Base-by-base conservation (phyloP, 2,888 invertebrate species). In the Elgonia sp. region DNA sequence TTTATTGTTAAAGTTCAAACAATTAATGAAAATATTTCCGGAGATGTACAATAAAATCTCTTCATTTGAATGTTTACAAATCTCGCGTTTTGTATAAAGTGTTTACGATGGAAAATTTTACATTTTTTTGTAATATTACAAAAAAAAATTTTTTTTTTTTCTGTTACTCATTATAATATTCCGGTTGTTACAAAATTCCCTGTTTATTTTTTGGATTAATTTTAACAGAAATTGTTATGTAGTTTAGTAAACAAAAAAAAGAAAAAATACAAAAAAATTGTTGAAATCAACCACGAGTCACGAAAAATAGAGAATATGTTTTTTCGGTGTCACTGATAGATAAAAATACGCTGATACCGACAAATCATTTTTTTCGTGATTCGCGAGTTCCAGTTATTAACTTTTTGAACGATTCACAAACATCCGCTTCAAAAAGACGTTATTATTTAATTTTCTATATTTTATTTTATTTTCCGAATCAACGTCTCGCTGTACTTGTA, bases 171-270 rank as follows among this genome's bases (percentile, higher is more conserved):
- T 70, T 84, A 89, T 75, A 90, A 50, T 69, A 91, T 91, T 89
- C 89, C 91, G 90, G 90, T 92, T 92, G 91, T 92, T 92, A 91
- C 84, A 87, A 89, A 91, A 90, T 90, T 86, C 84, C 82, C 75
- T 92, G 90, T 92, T 92, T 90, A 91, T 90, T 90, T 88, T 89
- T 75, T 89, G 69, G 67, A 88, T 82, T 77, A 89, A 91, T 88
- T 92, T 81, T 91, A 91, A 89, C 90, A 90, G 73, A 91, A 92
- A 90, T 92, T 92, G 92, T 93, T 92, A 93, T 91, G 84, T 91
- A 91, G 89, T 90, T 90, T 80, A 85, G 79, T 88, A 60, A 62
- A 84, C 67, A 73, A 80, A 73, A 55, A 82, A 75, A 16, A 20
- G 12, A 46, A 80, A 69, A 73, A 80, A 69, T 40, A 84, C 67